Evolutionary conservation across 2,113 vertebrate species (phyloP).

Genomic region (Rattus rattus): DNA sequence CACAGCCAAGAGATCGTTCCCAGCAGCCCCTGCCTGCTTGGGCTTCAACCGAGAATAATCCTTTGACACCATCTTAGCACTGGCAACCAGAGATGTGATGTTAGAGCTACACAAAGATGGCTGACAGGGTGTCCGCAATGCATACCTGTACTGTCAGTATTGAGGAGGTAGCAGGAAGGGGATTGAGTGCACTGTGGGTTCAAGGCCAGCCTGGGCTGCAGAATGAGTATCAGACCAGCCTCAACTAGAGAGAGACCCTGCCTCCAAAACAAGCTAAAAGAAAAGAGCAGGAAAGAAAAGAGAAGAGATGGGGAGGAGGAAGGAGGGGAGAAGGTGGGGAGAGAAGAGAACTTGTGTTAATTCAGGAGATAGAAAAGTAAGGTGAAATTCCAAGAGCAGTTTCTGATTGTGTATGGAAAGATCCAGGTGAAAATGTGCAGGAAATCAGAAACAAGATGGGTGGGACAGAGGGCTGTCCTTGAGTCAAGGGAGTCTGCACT

Average conservation of each 20-base stretch:
- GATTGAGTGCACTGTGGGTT: neutral
- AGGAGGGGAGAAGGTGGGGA: too few species aligned
- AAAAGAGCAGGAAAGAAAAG: neutral
- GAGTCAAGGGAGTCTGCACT: neutral
- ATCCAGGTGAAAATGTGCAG: neutral
- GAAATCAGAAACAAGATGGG: neutral
- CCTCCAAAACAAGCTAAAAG: neutral
- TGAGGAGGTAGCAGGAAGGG: neutral
- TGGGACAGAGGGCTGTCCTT: neutral
- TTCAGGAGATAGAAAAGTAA: conserved; percentile 1
- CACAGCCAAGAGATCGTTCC: neutral
- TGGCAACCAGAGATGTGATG: rapidly evolving
- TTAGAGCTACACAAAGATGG: neutral
- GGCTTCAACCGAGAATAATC: neutral
- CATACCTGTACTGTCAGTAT: neutral
- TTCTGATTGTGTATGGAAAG: neutral
- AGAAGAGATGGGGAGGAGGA: neutral
- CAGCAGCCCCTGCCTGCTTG: neutral
- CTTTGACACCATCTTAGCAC: neutral
- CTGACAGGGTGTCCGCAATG: neutral
- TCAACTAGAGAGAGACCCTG: neutral
- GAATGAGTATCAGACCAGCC: neutral
- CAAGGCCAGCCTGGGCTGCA: neutral
- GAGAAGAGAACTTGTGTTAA: neutral
- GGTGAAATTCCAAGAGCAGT: neutral